Evolutionary conservation across 64 coral and sea anemone genomes (phyloP), one percentile per base, ranked within the genome.

Genomic region (Pachyseris speciosa): DNA sequence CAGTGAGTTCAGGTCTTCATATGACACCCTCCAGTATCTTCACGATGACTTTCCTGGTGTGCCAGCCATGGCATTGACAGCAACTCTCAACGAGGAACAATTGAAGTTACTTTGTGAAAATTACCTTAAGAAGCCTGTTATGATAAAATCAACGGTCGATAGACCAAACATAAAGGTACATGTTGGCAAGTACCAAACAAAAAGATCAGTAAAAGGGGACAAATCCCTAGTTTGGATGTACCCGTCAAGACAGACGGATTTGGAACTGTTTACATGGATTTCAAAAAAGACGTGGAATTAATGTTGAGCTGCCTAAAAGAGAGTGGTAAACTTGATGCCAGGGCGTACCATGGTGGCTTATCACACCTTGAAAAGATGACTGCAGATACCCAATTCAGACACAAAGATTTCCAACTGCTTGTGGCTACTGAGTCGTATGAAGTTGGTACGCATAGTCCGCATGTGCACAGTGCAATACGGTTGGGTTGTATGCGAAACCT

Each of bases 401-500:
- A 68, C 65, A 68, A 68, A 68, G 29, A 68, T 31, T 68, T 68
- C 15, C 65, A 68, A 17, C 17, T 70, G 7, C 67, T 70, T 70
- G 72, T 75, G 9, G 92, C 86, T 0, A 94, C 92, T 15, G 86
- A 94, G 34, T 75, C 92, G 1, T 94, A 84, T 30, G 92, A 94
- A 15, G 43, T 89, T 7, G 78, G 86, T 9, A 76, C 59, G 6
- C 86, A 94, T 28, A 84, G 36, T 33, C 92, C 92, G 6, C 92
- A 89, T 30, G 69, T 94, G 3, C 20, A 94, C 16, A 74, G 59
- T 42, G 79, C 85, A 4, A 22, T 76, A 38, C 34, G 86, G 9
- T 20, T 91, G n/a, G 78, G 89, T 44, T 91, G 89, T 37, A 73
- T 84, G 48, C 24, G 64, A 22, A 91, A 83, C 2, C 31, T 68